phyloP scores from a whole-genome alignment of 2,113 vertebrate species.

The Paracanthobrama guichenoti region DNA sequence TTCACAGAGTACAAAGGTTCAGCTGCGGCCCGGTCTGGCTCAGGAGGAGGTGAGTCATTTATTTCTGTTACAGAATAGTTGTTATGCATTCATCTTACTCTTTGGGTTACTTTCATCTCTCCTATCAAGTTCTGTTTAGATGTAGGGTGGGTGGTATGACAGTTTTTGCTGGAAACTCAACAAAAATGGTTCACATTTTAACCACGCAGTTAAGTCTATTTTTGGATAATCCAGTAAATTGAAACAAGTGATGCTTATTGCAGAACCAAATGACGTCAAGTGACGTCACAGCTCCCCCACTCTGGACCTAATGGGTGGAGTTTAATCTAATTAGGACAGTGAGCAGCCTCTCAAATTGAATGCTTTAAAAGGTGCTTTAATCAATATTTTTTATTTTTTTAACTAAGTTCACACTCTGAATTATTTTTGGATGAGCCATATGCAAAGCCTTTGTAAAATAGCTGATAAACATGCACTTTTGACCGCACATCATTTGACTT shows the following conservation, averaged over 20 bases:
- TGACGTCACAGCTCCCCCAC: too few relatives aligned
- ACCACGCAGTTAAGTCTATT: not conserved
- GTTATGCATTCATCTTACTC: not conserved
- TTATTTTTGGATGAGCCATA: not conserved
- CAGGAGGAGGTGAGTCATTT: constrained; percentile 70
- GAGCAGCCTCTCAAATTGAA: not conserved
- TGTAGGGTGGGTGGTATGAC: not conserved
- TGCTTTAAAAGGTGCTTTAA: too few relatives aligned
- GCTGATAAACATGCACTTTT: not conserved
- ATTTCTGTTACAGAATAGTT: not conserved
- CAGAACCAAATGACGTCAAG: too few relatives aligned
- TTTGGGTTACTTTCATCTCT: not conserved
- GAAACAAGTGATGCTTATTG: too few relatives aligned
- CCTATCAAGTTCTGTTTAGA: not conserved
- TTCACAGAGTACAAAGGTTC: constrained; percentile 70
- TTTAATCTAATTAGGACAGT: too few relatives aligned
- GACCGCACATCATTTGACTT: not conserved
- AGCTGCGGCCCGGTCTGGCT: constrained; percentile 68
- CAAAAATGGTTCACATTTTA: not conserved
- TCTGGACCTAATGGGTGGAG: too few relatives aligned
- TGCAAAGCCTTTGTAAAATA: not conserved
- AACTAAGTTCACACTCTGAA: not conserved
- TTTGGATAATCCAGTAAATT: not conserved
- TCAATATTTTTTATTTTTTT: too few relatives aligned
- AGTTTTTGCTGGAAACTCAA: not conserved